Conservation (phyloP, 1,140 invertebrate genomes). For the Cryptotermes secundus region DNA sequence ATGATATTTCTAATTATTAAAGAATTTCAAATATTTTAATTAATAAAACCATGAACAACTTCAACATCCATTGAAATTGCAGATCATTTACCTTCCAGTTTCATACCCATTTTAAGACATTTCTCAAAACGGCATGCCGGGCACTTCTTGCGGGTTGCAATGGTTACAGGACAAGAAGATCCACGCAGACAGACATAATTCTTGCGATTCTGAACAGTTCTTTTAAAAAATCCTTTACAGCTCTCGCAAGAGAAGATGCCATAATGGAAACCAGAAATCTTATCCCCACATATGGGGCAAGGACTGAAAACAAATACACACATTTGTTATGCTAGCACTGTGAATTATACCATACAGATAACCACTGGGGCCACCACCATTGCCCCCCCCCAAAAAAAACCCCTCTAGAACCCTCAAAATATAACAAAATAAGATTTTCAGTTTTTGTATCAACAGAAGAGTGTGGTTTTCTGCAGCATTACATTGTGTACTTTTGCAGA, state of each 20-base stretch:
- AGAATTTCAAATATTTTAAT: no score
- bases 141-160: slow-evolving; percentile 93
- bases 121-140: slow-evolving; percentile 96
- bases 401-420: no score
- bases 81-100: slow-evolving; percentile 74
- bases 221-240: slow-evolving; percentile 97
- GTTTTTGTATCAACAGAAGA: no score
- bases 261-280: slow-evolving; percentile 94
- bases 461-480: no score
- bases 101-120: slow-evolving; percentile 95
- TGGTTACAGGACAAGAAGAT: slow-evolving; percentile 86
- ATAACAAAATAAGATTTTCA: no score
- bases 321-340: not conserved
- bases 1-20: no score
- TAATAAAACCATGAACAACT: no score
- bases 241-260: slow-evolving; percentile 97
- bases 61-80: no score
- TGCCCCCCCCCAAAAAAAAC: no score
- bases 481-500: no score
- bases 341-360: no score
- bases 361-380: no score
- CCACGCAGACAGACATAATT: slow-evolving; percentile 93
- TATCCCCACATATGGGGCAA: slow-evolving; percentile 93
- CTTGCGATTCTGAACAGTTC: slow-evolving; percentile 96
- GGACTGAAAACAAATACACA: slow-evolving; percentile 59